Evolutionary conservation across 1,140 invertebrate species (phyloP).

Genomic region (Harpegnathos saltator): DNA sequence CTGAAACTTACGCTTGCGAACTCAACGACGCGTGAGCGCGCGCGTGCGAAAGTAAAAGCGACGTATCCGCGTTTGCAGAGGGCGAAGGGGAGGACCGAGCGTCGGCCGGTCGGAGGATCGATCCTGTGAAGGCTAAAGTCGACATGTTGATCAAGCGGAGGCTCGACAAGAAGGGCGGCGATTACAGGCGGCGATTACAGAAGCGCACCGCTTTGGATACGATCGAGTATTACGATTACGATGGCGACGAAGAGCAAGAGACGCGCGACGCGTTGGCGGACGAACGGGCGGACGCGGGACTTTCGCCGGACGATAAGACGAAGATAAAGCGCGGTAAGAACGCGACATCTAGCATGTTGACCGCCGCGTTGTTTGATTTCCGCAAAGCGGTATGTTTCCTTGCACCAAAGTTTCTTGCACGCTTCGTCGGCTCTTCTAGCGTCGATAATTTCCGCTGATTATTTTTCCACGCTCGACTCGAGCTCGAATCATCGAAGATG

Average conservation of each 20-base stretch:
- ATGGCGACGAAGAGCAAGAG: conserved; percentile 53
- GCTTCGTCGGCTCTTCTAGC: too few species aligned
- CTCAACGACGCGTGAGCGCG: background rate
- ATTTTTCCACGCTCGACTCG: too few species aligned
- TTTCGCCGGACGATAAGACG: background rate
- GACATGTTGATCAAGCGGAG: conserved; percentile 69
- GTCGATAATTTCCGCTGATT: too few species aligned
- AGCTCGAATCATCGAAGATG: too few species aligned
- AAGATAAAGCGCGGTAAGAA: conserved; percentile 48
- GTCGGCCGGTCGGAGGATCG: background rate
- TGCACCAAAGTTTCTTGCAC: too few species aligned
- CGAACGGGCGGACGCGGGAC: conserved; percentile 9
- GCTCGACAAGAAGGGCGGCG: conserved; percentile 39
- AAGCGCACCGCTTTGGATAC: conserved; percentile 52
- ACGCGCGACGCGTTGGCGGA: conserved; percentile 4
- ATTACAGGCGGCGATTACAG: conserved; percentile 18
- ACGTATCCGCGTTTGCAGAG: background rate
- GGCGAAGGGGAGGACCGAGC: conserved; percentile 8
- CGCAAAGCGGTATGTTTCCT: too few species aligned
- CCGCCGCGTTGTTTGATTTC: too few species aligned
- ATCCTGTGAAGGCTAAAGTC: conserved; percentile 62
- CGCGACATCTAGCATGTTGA: background rate
- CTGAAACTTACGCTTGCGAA: background rate
- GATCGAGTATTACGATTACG: conserved; percentile 78
- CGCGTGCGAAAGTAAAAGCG: background rate